Conservation (phyloP, 2,888 invertebrate species). For the Zonitis immaculata region DNA sequence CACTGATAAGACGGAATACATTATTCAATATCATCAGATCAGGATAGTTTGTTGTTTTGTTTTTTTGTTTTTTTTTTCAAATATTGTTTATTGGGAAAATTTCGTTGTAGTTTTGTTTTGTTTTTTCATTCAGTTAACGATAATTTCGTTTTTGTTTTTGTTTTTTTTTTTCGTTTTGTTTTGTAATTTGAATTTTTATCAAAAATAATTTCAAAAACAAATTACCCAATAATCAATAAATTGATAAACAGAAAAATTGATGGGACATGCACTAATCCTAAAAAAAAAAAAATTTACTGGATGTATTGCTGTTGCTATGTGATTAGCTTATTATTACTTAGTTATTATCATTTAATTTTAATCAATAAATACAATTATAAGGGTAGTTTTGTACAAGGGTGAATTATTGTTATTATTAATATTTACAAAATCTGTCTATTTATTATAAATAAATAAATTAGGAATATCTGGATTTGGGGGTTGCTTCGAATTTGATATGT, state of each 20-base stretch:
- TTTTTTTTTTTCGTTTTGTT: too few species aligned
- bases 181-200: background rate
- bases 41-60: too few species aligned
- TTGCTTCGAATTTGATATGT: too few species aligned
- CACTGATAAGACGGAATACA: slow-evolving; percentile 29
- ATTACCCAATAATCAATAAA: too few species aligned
- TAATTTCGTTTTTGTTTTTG: too few species aligned
- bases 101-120: too few species aligned
- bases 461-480: background rate
- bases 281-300: too few species aligned
- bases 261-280: background rate
- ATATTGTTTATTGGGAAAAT: slow-evolving; percentile 3
- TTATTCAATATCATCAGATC: too few species aligned
- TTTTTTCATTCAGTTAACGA: too few species aligned
- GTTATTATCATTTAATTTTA: background rate
- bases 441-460: background rate
- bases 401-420: too few species aligned
- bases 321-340: slow-evolving; percentile 29
- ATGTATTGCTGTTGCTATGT: slow-evolving; percentile 15
- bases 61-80: background rate
- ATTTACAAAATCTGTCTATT: background rate
- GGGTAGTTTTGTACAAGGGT: background rate
- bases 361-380: background rate
- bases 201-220: too few species aligned
- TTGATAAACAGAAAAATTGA: background rate